These are phyloP conservation scores for Capricornis sumatraensis DNA, from an alignment of 2,113 vertebrate genomes.

Conservation along the genomic window DNA sequence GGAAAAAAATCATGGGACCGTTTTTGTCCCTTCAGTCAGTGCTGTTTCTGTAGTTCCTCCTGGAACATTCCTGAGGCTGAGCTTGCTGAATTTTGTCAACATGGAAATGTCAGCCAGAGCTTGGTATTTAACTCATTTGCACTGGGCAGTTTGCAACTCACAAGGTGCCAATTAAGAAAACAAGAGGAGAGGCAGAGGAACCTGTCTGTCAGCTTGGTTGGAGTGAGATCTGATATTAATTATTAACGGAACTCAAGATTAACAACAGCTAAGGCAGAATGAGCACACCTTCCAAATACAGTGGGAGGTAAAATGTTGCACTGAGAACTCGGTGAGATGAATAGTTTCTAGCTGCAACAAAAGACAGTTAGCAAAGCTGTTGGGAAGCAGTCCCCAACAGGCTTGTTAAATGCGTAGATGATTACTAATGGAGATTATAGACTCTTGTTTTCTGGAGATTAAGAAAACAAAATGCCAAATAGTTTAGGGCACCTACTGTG, in stretches of 20 bases:
- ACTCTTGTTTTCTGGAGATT: background rate
- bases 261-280: background rate
- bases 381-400: background rate
- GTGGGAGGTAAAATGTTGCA: background rate
- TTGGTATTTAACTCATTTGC: conserved; percentile 67
- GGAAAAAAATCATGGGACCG: background rate
- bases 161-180: conserved; percentile 73
- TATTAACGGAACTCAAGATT: conserved; percentile 63
- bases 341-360: background rate
- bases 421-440: background rate
- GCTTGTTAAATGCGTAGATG: background rate
- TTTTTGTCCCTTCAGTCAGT: background rate
- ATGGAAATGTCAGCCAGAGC: conserved; percentile 43
- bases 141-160: conserved; percentile 51
- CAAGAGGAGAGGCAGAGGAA: conserved; percentile 38
- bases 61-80: conserved; percentile 30
- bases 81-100: conserved; percentile 49
- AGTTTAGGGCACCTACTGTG: background rate
- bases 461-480: background rate
- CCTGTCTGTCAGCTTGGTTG: conserved; percentile 48
- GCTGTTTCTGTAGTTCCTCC: background rate
- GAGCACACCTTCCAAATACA: background rate
- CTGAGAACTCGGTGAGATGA: background rate
- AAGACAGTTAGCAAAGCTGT: background rate
- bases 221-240: conserved; percentile 57